Evolutionary conservation across 2,113 vertebrate species (phyloP).

Genomic region (Daphoenositta chrysoptera): DNA sequence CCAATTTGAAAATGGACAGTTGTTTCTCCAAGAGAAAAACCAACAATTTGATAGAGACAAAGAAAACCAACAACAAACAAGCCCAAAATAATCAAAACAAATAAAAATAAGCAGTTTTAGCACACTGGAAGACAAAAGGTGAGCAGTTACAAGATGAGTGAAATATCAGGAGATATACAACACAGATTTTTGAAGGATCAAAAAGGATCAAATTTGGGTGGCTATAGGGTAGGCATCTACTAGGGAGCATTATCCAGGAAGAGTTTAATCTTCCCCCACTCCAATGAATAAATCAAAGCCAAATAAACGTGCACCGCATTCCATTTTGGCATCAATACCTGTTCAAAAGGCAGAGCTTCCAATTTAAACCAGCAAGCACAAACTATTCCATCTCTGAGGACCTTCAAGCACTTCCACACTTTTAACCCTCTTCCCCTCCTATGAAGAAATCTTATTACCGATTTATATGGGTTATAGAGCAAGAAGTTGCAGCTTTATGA

Average conservation of each 20-base stretch:
- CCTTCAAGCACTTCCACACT: neutral
- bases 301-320: neutral
- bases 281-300: neutral
- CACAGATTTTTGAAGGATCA: neutral
- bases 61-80: neutral
- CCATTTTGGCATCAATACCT: neutral
- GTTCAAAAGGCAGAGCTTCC: neutral
- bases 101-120: neutral
- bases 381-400: neutral
- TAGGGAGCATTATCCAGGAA: rapidly evolving
- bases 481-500: neutral
- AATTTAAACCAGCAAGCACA: neutral
- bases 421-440: neutral
- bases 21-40: neutral
- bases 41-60: neutral
- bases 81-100: neutral
- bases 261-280: neutral
- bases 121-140: neutral
- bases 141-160: neutral
- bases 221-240: neutral
- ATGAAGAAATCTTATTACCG: neutral
- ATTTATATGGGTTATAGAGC: neutral
- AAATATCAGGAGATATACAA: neutral
- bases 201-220: neutral
- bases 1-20: neutral